Percentiles rank a stretch among this genome's conserved stretches.
Conservation (phyloP, 2,113 vertebrate species). For the Bos indicus region DNA sequence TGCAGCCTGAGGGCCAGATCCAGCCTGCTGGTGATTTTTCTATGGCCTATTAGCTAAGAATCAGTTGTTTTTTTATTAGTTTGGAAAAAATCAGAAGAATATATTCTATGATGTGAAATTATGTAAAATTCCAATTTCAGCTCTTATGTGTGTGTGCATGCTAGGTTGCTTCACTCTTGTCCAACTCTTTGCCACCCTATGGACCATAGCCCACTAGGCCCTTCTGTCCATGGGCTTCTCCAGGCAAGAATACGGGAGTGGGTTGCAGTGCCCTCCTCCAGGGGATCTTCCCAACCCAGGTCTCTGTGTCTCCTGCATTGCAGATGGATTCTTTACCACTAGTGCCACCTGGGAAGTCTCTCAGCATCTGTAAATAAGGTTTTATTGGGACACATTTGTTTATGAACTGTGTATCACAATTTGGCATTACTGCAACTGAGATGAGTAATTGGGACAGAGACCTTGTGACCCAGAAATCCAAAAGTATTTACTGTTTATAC, state of each 20-base stretch:
- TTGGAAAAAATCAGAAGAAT: neutral
- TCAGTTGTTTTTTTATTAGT: neutral
- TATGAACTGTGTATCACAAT: neutral
- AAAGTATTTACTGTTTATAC: neutral
- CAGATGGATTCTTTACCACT: neutral
- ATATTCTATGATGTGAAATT: neutral
- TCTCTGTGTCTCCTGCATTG: neutral
- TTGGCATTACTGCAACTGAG: fast-evolving
- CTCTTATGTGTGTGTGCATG: fast-evolving
- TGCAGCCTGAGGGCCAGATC: neutral
- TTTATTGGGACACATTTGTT: neutral
- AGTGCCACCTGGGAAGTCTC: neutral
- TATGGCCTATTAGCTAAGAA: neutral
- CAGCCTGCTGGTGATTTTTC: neutral
- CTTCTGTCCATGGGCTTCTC: neutral
- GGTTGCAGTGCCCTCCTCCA: neutral
- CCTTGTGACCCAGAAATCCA: neutral
- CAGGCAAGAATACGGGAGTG: neutral
- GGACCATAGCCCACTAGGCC: neutral
- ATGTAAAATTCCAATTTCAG: neutral
- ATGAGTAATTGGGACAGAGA: neutral
- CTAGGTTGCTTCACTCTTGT: neutral
- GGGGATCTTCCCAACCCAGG: neutral
- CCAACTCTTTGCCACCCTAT: neutral
- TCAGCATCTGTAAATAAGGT: neutral